phyloP scores from a whole-genome alignment of 2,888 invertebrate genomes.

The Mesochorus sp. region DNA sequence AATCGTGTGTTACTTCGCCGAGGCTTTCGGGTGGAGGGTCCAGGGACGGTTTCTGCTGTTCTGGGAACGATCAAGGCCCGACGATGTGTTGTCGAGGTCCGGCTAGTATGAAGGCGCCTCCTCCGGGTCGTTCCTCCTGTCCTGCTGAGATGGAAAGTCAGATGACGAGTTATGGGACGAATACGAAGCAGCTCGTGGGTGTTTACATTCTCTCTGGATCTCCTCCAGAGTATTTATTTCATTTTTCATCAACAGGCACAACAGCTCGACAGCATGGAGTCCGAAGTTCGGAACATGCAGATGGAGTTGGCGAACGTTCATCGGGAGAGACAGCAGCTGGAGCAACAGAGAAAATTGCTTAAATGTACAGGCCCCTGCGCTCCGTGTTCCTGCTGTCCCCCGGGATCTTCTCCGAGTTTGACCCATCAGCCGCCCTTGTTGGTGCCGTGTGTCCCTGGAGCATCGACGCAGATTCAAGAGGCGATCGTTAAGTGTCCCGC shows the following conservation, averaged over 20 bases:
- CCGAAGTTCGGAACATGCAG: conserved; percentile 85
- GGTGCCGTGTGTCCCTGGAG: conserved; percentile 37
- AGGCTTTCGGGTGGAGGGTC: conserved; percentile 72
- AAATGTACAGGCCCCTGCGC: conserved; percentile 78
- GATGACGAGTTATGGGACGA: conserved; percentile 81
- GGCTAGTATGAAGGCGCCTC: conserved; percentile 54
- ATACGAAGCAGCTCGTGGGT: conserved; percentile 81
- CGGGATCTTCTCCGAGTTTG: conserved; percentile 51
- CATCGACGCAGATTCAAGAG: conserved; percentile 7
- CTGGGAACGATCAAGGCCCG: conserved; percentile 58
- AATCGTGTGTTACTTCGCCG: conserved; percentile 44
- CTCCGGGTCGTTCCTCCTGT: conserved; percentile 74
- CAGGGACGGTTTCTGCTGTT: conserved; percentile 56
- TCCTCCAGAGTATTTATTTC: not conserved
- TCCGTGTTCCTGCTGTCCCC: conserved; percentile 75
- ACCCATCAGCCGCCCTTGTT: conserved; percentile 43
- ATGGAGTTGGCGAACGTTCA: conserved; percentile 83
- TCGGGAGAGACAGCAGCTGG: conserved; percentile 83
- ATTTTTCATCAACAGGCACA: conserved; percentile 84
- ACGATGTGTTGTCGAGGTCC: conserved; percentile 72
- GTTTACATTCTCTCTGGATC: no score
- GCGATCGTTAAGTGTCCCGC: not conserved
- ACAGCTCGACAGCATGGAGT: conserved; percentile 85
- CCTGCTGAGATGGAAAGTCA: conserved; percentile 82
- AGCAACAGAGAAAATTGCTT: conserved; percentile 81